Evolutionary conservation across 2,113 vertebrate genomes (phyloP).

Genomic region (Oreochromis spilurus): DNA sequence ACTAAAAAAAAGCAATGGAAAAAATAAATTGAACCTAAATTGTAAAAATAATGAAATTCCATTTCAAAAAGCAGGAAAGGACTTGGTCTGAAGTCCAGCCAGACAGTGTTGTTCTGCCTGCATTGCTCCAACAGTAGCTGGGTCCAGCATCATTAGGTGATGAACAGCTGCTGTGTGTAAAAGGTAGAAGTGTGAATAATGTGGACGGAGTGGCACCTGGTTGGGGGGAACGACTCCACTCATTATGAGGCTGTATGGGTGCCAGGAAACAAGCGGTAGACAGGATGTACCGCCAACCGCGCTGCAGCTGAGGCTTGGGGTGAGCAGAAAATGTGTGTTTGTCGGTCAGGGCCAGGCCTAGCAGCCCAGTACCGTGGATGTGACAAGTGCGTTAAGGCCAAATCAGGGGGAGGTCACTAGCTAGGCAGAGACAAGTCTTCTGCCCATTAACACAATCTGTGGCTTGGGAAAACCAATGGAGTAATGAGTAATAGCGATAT

Average conservation of each 20-base stretch:
- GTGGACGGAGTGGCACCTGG: slow-evolving; percentile 65
- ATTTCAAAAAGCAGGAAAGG: neutral
- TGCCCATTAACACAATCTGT: neutral
- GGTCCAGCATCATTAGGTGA: slow-evolving; percentile 62
- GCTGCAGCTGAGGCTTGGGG: slow-evolving; percentile 35
- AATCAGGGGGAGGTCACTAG: neutral
- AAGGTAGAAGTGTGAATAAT: slow-evolving; percentile 68
- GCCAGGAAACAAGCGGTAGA: slow-evolving; percentile 51
- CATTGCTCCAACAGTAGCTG: slow-evolving; percentile 9
- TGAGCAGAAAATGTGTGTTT: slow-evolving; percentile 6
- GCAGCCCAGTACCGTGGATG: neutral
- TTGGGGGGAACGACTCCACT: slow-evolving; percentile 40
- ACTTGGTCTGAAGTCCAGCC: neutral
- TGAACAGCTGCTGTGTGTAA: slow-evolving; percentile 69
- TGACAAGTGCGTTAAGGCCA: neutral
- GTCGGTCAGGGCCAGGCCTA: neutral
- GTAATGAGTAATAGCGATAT: neutral
- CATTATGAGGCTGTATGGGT: slow-evolving; percentile 49
- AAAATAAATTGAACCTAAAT: neutral
- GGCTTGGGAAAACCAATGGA: neutral
- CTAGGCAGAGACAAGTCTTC: neutral
- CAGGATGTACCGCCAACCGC: slow-evolving; percentile 33
- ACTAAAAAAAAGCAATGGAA: neutral
- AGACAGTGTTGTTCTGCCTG: slow-evolving; percentile 15
- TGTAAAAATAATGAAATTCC: neutral